Base-by-base conservation (phyloP, 1,140 invertebrate species). In the Lethocerus indicus region DNA sequence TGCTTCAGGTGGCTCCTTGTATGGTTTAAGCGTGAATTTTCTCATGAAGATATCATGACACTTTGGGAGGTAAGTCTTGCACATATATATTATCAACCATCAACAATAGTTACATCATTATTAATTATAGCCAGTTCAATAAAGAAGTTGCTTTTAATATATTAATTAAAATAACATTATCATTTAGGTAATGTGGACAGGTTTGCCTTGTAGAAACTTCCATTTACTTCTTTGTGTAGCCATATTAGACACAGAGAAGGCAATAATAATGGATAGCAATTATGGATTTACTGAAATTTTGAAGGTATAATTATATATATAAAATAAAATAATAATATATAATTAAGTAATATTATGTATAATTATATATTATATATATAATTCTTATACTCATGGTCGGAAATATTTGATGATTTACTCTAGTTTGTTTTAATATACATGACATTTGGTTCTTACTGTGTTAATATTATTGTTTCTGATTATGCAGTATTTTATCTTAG, bases 251-350 rank as follows among this genome's bases (percentile, higher is more conserved):
- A 76, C 78, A 20, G 86, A 96, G 64, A 88, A 85, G 57, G 72
- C 76, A 56, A 73, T 76, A 3, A 71, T 98, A 9, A 92, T 96
- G 57, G 83, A 84, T 58, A 87, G 84, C 59, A 77, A 83, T 57
- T 95, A 87, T 68, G 90, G 89, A 41, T 90, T 97, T 59, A 94
- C 87, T 12, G 93, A 96, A 71, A 95, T 97, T 59, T 68, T 97
- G 16, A 96, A 96, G 72, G 87, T 89, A 72, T 62, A 54, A 50
- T 35, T 48, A 26, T 21, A 3, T 47, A 56, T 51, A 45, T 53
- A 43, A 49, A 47, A 29, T 41, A 18, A 44, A 28, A 5, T 32
- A 37, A 35, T 48, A 48, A 47, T 47, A 51, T 23, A 27, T 37
- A 26, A 23, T 39, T n/a, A n/a, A 40, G 39, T 24, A 48, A 25